phyloP scores from a whole-genome alignment of 2,888 invertebrate genomes.

The Synergus itoensis region DNA sequence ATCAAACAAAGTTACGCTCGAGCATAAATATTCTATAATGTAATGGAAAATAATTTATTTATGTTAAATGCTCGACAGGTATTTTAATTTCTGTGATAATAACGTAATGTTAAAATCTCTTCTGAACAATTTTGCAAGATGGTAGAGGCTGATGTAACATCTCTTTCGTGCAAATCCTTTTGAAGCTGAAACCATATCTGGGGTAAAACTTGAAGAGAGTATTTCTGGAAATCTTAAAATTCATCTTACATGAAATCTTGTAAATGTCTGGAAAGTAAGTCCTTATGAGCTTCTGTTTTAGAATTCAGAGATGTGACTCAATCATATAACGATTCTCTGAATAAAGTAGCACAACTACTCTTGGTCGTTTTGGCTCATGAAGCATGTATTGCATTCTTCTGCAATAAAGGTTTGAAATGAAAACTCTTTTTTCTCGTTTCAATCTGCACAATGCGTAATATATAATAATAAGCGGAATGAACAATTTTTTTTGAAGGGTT shows the following conservation, averaged over 20 bases:
- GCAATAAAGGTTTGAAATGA: constrained; percentile 44
- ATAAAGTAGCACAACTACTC: not conserved
- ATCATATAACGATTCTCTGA: not conserved
- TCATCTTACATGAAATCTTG: not conserved
- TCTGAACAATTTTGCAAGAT: not conserved
- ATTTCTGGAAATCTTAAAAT: not conserved
- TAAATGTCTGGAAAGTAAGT: not conserved
- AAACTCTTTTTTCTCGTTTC: not conserved
- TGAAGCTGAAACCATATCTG: not conserved
- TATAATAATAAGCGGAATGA: not conserved
- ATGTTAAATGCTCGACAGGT: too few relatives aligned
- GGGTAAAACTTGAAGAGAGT: constrained; percentile 5
- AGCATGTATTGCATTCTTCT: constrained; percentile 57
- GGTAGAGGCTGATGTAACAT: not conserved
- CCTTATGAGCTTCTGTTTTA: not conserved
- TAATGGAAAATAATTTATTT: not conserved
- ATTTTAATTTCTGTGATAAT: too few relatives aligned
- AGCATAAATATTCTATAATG: too few relatives aligned
- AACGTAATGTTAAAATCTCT: not conserved
- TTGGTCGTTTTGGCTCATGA: constrained; percentile 58
- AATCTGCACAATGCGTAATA: not conserved
- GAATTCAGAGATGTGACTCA: not conserved
- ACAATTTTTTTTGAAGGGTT: not conserved
- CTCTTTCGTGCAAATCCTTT: constrained; percentile 2
- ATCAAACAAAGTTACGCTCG: too few relatives aligned